These are phyloP conservation scores for Cosmopolites sordidus DNA, from an alignment of 2,888 invertebrate genomes.

Conservation along the genomic window DNA sequence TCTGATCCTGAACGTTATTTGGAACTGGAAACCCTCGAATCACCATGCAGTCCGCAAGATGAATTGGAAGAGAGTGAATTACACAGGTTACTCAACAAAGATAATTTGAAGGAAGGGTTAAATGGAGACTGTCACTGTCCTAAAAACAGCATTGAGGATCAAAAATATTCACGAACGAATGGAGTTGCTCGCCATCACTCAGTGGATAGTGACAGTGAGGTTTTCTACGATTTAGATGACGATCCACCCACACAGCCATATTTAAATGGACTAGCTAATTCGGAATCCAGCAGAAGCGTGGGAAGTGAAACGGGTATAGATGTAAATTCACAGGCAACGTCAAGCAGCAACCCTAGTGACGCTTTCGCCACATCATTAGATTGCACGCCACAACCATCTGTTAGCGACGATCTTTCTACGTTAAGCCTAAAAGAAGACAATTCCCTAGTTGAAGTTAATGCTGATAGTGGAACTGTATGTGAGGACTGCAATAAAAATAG, in stretches of 20 bases:
- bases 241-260: slow-evolving; percentile 24
- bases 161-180: slow-evolving; percentile 5
- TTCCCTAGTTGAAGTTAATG: slow-evolving; percentile 1
- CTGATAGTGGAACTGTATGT: slow-evolving; percentile 6
- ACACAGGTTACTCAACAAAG: slow-evolving; percentile 44
- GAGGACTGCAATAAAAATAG: slow-evolving; percentile 16
- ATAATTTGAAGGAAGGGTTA: slow-evolving; percentile 29
- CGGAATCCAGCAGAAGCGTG: slow-evolving; percentile 25
- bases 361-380: slow-evolving; percentile 33
- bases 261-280: slow-evolving; percentile 15
- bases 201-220: slow-evolving; percentile 51
- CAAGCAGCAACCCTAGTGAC: slow-evolving; percentile 26
- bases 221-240: slow-evolving; percentile 50
- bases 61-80: slow-evolving; percentile 37
- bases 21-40: slow-evolving; percentile 59
- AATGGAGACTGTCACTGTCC: slow-evolving; percentile 47
- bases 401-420: slow-evolving; percentile 35
- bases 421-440: slow-evolving; percentile 34
- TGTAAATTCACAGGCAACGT: slow-evolving; percentile 21
- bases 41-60: slow-evolving; percentile 67
- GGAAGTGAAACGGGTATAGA: slow-evolving; percentile 27
- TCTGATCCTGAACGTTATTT: slow-evolving; percentile 58
- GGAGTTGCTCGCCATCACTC: slow-evolving; percentile 23
- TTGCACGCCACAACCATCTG: slow-evolving; percentile 30
- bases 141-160: slow-evolving; percentile 27